A percentile compares a stretch with the other conserved stretches of the same genome.
Conservation (phyloP, 2,797 vertebrate genomes). For the Notolepis coatsorum region DNA sequence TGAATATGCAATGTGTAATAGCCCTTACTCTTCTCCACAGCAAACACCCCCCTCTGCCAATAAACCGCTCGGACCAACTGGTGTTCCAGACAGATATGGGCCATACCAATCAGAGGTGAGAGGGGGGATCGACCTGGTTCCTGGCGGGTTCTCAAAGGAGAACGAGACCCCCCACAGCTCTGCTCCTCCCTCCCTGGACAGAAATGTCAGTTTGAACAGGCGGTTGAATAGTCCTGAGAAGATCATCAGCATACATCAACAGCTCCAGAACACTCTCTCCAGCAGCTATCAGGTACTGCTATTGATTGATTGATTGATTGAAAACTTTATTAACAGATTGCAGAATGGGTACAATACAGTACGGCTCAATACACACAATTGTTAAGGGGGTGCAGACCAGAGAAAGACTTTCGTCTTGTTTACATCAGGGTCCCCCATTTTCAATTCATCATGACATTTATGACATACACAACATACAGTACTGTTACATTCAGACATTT, state of each 20-base stretch:
- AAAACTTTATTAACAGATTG: no score
- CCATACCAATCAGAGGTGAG: conserved; percentile 3
- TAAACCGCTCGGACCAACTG: conserved; percentile 22
- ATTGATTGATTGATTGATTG: no score
- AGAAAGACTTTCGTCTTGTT: no score
- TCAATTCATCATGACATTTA: no score
- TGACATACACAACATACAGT: no score
- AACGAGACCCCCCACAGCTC: neutral
- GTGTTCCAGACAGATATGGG: conserved; percentile 16
- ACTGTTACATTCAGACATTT: no score
- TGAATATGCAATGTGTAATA: neutral
- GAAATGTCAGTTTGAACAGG: neutral
- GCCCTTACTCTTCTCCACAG: neutral
- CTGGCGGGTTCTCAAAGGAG: conserved; percentile 7
- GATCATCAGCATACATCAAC: conserved; percentile 72
- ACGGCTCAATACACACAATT: no score
- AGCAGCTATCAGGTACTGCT: conserved; percentile 73
- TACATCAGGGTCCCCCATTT: no score
- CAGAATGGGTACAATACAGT: no score
- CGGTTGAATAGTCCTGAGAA: conserved; percentile 72
- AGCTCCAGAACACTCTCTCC: conserved; percentile 68
- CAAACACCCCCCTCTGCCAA: conserved; percentile 56
- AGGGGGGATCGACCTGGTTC: conserved; percentile 30
- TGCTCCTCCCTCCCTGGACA: neutral
- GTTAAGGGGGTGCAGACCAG: no score